A percentile compares a stretch with the other conserved stretches of the same genome.
phyloP scores from a whole-genome alignment of 1,140 invertebrate genomes.

The Cyclina sinensis region DNA sequence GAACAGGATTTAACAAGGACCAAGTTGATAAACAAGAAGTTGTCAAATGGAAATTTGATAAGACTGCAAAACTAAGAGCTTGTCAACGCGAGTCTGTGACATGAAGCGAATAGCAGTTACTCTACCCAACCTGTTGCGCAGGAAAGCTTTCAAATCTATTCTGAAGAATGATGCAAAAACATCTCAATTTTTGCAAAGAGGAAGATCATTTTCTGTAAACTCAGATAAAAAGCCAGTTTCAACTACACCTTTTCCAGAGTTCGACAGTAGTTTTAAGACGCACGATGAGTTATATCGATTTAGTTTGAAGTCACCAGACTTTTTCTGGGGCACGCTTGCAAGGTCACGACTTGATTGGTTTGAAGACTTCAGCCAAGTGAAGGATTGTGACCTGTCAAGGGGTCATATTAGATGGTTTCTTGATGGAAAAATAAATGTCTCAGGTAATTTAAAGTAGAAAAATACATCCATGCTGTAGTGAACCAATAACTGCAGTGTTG shows the following conservation, averaged over 20 bases:
- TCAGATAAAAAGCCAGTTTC: not conserved
- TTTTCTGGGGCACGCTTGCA: slow-evolving; percentile 88
- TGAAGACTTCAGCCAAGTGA: slow-evolving; percentile 85
- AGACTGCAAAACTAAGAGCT: too few species aligned
- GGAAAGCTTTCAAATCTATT: not conserved
- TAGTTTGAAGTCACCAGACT: slow-evolving; percentile 86
- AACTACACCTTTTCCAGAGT: slow-evolving; percentile 82
- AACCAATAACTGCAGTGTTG: too few species aligned
- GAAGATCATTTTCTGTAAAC: not conserved
- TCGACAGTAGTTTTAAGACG: slow-evolving; percentile 72
- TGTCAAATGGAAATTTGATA: too few species aligned
- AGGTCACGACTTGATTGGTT: slow-evolving; percentile 86
- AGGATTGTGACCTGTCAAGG: slow-evolving; percentile 86
- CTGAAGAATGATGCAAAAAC: not conserved
- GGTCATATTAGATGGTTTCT: slow-evolving; percentile 86
- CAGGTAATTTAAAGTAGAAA: slow-evolving; percentile 86
- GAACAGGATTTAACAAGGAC: not conserved
- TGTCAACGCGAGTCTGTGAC: not conserved
- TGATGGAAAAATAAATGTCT: slow-evolving; percentile 87
- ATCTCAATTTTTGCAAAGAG: not conserved
- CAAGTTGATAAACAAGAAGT: too few species aligned
- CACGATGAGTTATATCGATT: slow-evolving; percentile 83
- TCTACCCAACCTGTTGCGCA: not conserved
- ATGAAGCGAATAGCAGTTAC: not conserved
- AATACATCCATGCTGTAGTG: too few species aligned